Evolutionary conservation across 92 coral and sea anemone species (phyloP), one percentile per base, ranked within the genome.

Genomic region (Porites rus): DNA sequence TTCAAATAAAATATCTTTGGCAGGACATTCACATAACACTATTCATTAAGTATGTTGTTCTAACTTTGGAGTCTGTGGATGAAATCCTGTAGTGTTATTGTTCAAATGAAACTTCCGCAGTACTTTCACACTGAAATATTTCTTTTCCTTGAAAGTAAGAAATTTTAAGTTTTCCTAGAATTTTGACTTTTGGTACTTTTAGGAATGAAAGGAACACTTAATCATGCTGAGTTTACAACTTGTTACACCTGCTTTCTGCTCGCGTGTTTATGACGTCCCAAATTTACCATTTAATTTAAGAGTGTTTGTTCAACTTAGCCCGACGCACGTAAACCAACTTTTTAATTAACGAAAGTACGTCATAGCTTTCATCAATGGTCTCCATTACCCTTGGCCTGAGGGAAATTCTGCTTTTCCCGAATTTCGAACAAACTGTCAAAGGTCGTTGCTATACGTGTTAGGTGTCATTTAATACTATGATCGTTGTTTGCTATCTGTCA

Each of bases 311-410:
- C 59, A n/a, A n/a, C 51, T 38, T 69, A 8, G 28, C 64, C 54
- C 11, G 24, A 60, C 59, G 22, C 69, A 18, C 86, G 86, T 71
- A 81, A 58, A 18, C n/a, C 28, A 16, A 28, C 46, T 31, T 18
- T 59, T 53, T n/a, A 71, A 58, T 59, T 56, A 59, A 54, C 20
- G 21, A 71, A 70, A 58, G 2, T 38, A 54, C 86, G 86, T 81
- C 85, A 81, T 21, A 6, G 19, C 65, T 70, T 69, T 51, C 85
- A 76, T 81, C 75, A 69, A 2, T 58, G 71, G 14, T 2, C 38
- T 52, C 46, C 56, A 54, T 71, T 59, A 38, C 14, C 43, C 19
- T 38, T 69, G 16, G 28, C 77, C 65, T 2, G 28, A 38, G 58
- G 56, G 56, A 13, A 69, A 67, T 2, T 54, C 58, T 75, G 8